These are phyloP conservation scores for Plemyria rubiginata DNA, from an alignment of 2,888 invertebrate genomes.

Conservation along the genomic window DNA sequence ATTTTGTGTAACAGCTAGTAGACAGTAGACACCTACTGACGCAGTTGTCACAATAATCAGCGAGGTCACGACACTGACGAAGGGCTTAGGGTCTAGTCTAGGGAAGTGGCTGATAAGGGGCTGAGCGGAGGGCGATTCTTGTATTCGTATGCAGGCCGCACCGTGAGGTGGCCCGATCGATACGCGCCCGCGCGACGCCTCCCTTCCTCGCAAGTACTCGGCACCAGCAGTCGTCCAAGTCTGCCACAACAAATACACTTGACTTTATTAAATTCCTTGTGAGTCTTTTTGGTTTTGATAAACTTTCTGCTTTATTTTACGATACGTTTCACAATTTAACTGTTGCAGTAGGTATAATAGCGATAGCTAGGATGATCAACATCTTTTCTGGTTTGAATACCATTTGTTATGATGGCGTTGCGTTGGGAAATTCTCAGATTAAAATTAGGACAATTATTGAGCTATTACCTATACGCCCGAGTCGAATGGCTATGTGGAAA, in stretches of 20 bases:
- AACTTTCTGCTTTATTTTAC: neutral
- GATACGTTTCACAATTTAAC: too few relatives aligned
- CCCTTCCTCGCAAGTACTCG: slow-evolving; percentile 57
- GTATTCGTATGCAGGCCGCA: slow-evolving; percentile 83
- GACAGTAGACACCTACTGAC: slow-evolving; percentile 37
- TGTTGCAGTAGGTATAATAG: neutral
- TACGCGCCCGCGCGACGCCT: slow-evolving; percentile 82
- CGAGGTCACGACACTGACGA: slow-evolving; percentile 68
- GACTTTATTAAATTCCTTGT: slow-evolving; percentile 61
- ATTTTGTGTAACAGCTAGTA: slow-evolving; percentile 16
- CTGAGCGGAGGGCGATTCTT: slow-evolving; percentile 74
- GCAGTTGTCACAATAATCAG: slow-evolving; percentile 63
- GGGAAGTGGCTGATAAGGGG: slow-evolving; percentile 75
- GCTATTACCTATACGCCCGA: slow-evolving; percentile 49
- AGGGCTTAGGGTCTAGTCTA: slow-evolving; percentile 67
- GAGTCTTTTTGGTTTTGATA: slow-evolving; percentile 32
- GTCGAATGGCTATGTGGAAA: slow-evolving; percentile 29
- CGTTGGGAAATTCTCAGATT: slow-evolving; percentile 20
- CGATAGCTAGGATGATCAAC: slow-evolving; percentile 11
- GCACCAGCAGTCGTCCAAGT: slow-evolving; percentile 60
- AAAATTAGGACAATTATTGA: slow-evolving; percentile 51
- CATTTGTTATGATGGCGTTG: slow-evolving; percentile 17
- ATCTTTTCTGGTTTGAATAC: slow-evolving; percentile 19
- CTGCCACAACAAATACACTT: slow-evolving; percentile 68
- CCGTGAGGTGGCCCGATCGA: slow-evolving; percentile 74